Conservation (phyloP, 92 coral and sea anemone species). For the Scolanthus callimorphus region DNA sequence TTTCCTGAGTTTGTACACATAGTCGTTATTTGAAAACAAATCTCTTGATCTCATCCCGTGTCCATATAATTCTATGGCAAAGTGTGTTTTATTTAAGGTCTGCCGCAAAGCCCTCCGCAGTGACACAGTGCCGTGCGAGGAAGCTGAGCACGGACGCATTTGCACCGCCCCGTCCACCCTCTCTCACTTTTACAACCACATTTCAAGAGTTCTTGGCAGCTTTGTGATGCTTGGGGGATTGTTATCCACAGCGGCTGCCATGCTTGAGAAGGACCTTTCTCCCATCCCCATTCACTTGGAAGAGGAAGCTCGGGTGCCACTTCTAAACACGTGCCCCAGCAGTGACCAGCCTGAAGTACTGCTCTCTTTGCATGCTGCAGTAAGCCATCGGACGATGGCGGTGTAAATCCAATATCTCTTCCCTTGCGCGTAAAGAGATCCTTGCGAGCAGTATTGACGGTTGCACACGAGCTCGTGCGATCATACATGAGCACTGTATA, state of each 20-base stretch:
- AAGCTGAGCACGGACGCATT: conserved; percentile 32
- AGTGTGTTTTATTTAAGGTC: background rate
- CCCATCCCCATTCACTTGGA: conserved; percentile 49
- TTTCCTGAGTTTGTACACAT: too few species aligned
- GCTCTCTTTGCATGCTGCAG: conserved; percentile 51
- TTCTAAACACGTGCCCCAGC: conserved; percentile 30
- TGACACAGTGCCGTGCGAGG: conserved; percentile 42
- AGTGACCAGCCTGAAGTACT: conserved; percentile 21
- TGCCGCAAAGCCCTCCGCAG: conserved; percentile 26
- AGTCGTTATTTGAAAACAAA: too few species aligned
- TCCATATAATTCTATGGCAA: too few species aligned
- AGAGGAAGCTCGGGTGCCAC: conserved; percentile 22
- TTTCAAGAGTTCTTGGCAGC: conserved; percentile 45
- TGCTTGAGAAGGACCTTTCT: background rate
- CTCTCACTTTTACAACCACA: conserved; percentile 38
- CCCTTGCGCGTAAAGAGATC: conserved; percentile 60
- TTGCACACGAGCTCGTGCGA: conserved; percentile 36
- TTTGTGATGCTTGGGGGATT: conserved; percentile 38
- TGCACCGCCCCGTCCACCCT: conserved; percentile 44
- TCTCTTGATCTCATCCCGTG: too few species aligned
- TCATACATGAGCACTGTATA: conserved; percentile 33
- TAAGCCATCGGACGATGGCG: conserved; percentile 47
- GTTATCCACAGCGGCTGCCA: conserved; percentile 23
- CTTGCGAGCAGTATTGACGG: conserved; percentile 45
- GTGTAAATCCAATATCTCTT: conserved; percentile 41